Conservation (phyloP, 1,140 invertebrate species). For the Mizuhopecten yessoensis region DNA sequence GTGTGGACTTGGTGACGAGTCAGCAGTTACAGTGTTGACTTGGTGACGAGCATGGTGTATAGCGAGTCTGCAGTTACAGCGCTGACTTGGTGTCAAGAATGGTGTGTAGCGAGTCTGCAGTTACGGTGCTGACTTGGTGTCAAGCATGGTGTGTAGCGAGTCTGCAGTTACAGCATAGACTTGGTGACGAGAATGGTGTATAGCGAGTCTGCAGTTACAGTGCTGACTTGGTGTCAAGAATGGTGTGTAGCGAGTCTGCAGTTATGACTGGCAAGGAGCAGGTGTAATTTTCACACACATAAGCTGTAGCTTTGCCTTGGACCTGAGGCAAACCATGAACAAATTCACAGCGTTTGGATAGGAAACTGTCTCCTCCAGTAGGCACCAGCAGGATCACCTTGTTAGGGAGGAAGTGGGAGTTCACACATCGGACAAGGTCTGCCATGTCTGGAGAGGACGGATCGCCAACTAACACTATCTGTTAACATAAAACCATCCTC, state of each 20-base stretch:
- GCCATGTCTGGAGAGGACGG: constrained; percentile 87
- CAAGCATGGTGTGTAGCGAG: constrained; percentile 84
- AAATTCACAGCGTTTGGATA: constrained; percentile 77
- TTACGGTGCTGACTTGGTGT: not conserved
- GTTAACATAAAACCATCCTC: constrained; percentile 49
- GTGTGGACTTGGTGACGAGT: not conserved
- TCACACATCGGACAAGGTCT: constrained; percentile 85
- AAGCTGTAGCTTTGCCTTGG: constrained; percentile 88
- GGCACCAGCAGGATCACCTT: constrained; percentile 88
- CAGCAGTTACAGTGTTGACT: constrained; percentile 47
- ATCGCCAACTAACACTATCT: constrained; percentile 86
- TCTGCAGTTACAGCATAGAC: constrained; percentile 86
- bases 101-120: no score
- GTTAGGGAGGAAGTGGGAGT: constrained; percentile 88
- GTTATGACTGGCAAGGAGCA: constrained; percentile 92
- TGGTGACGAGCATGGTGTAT: constrained; percentile 87
- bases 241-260: constrained; percentile 85
- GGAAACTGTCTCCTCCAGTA: constrained; percentile 77
- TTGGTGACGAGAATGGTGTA: no score
- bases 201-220: not conserved
- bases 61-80: constrained; percentile 84
- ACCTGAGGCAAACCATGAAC: constrained; percentile 77
- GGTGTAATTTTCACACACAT: constrained; percentile 91
- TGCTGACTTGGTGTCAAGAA: constrained; percentile 49
- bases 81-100: constrained; percentile 42